Evolutionary conservation across 2,888 invertebrate genomes (phyloP), one percentile per base, ranked within the genome.

Genomic region (Physocephala rufipes): DNA sequence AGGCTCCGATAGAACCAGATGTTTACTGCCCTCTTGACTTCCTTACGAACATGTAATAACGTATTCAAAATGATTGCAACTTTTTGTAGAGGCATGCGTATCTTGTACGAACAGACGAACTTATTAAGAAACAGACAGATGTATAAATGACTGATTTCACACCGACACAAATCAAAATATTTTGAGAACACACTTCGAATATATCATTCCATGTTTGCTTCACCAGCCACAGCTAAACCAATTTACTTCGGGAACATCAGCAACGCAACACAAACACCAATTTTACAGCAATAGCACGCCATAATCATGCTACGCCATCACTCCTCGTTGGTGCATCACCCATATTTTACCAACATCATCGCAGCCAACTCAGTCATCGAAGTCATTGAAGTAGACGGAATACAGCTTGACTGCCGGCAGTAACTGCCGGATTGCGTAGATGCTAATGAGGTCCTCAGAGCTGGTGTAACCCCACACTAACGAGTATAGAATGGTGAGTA

Each of bases 371-470:
- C 36, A 36, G 9, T 9, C 36, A 36, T 36, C 36, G 36, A 4
- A 4, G 9, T n/a, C n/a, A 9, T 53, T 19, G n/a, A 53, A 53
- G 24, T 53, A 12, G 53, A 53, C 53, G n/a, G 62, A 43, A 19
- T 45, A 47, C 47, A 45, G 21, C 47, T 63, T 47, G 63, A 63
- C 26, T 47, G n/a, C n/a, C n/a, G 63, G 47, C 47, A 63, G 24
- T 15, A 62, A 36, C 62, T 45, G 63, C 21, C 47, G 26, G 16
- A 43, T 3, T 24, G 66, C 66, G 66, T 55, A 24, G 70, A 55
- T 70, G 58, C 64, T 70, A 70, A 70, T 70, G 64, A 70, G 49
- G 64, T 63, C 63, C 70, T 63, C 62, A n/a, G 24, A 36, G 36
- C 36, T 36, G 36, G 36, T 36, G 36, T 36, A 36, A 36, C 36